Percentiles rank a stretch among this genome's conserved stretches.
Evolutionary conservation across 1,140 invertebrate genomes (phyloP).

Genomic region (Drosophila melanogaster): DNA sequence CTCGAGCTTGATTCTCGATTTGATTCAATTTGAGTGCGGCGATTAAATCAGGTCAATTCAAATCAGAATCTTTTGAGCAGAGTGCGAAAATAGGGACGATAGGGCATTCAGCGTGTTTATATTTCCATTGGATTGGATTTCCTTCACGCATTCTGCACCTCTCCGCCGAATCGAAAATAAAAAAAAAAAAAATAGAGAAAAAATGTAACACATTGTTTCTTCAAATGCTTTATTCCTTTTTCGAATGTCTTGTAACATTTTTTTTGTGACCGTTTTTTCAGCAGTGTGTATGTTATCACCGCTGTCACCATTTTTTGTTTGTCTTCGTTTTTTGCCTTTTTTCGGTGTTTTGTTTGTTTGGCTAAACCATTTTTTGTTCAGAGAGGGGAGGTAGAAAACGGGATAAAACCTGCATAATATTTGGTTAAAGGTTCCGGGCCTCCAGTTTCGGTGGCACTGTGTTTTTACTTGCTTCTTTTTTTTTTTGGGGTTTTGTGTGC

Average conservation of each 20-base stretch:
- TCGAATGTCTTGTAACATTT: neutral
- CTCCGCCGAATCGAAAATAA: too few species aligned
- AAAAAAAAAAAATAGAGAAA: neutral
- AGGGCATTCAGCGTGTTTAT: slow-evolving; percentile 29
- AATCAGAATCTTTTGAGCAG: slow-evolving; percentile 18
- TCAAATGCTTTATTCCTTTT: slow-evolving; percentile 22
- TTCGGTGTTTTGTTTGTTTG: slow-evolving; percentile 26
- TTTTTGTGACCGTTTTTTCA: neutral
- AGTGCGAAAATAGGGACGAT: neutral
- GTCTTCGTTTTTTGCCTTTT: slow-evolving; percentile 42
- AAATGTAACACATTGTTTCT: slow-evolving; percentile 20
- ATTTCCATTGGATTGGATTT: slow-evolving; percentile 13
- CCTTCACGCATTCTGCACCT: slow-evolving; percentile 11
- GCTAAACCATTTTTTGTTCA: slow-evolving; percentile 33
- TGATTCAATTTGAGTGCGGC: slow-evolving; percentile 19
- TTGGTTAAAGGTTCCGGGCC: slow-evolving; percentile 16
- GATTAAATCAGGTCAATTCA: slow-evolving; percentile 32
- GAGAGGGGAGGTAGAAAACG: slow-evolving; percentile 9
- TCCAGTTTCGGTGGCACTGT: slow-evolving; percentile 10
- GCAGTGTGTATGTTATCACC: slow-evolving; percentile 65
- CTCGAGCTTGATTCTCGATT: neutral
- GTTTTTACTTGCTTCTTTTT: slow-evolving; percentile 14
- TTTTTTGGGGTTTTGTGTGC: neutral
- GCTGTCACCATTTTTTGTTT: slow-evolving; percentile 71
- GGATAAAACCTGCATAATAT: slow-evolving; percentile 65